Conservation (phyloP, 2,888 invertebrate species). For the Epistrophe eligans region DNA sequence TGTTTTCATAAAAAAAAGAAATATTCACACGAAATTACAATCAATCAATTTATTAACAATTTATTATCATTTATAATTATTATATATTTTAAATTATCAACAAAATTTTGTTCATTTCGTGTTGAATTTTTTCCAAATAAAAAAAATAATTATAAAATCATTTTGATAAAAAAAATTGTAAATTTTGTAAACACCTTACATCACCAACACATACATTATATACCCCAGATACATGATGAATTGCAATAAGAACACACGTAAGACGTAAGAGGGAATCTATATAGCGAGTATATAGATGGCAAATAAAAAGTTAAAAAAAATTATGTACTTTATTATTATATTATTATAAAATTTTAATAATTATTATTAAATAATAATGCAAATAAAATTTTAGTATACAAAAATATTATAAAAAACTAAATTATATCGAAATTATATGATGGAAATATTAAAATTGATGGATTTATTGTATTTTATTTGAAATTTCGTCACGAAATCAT, state of each 20-base stretch:
- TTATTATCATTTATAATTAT: conserved; percentile 40
- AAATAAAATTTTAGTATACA: conserved; percentile 74
- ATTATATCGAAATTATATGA: conserved; percentile 76
- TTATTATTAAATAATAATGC: conserved; percentile 75
- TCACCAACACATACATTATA: conserved; percentile 7
- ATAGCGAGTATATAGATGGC: conserved; percentile 60
- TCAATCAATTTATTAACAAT: conserved; percentile 26
- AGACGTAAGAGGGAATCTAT: conserved; percentile 71
- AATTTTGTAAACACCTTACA: conserved; percentile 52
- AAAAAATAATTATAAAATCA: conserved; percentile 5
- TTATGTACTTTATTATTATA: conserved; percentile 58
- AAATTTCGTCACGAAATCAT: background rate
- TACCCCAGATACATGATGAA: conserved; percentile 46
- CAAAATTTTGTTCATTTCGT: conserved; percentile 46
- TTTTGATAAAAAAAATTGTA: conserved; percentile 44
- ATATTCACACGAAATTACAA: conserved; percentile 52
- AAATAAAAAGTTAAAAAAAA: conserved; percentile 61
- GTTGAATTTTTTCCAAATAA: conserved; percentile 27
- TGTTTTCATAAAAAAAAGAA: conserved; percentile 55
- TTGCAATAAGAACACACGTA: conserved; percentile 74
- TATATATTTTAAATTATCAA: conserved; percentile 29
- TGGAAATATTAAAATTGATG: conserved; percentile 73
- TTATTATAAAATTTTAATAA: conserved; percentile 70
- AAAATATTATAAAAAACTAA: conserved; percentile 73
- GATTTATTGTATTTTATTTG: conserved; percentile 42